Conservation (phyloP, 2,113 vertebrate species). For the Burhinus bistriatus region DNA sequence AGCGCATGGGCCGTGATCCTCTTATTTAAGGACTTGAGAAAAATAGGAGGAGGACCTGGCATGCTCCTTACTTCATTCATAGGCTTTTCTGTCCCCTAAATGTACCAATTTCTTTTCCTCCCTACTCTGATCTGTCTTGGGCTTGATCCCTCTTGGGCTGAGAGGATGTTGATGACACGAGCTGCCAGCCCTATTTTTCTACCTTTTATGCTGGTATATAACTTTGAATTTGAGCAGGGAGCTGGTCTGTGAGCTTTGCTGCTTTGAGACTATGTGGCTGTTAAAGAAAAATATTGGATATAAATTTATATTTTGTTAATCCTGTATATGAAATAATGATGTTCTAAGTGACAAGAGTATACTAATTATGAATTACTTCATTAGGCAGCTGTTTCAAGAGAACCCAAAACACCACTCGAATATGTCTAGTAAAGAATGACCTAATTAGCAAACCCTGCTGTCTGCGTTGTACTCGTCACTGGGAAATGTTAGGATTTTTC, state of each 20-base stretch:
- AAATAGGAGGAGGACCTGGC: neutral
- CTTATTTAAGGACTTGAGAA: neutral
- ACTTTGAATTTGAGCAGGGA: neutral
- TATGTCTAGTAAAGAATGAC: conserved; percentile 10
- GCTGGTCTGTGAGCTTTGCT: neutral
- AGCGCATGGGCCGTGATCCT: neutral
- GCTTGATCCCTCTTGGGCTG: neutral
- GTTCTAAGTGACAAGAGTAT: neutral
- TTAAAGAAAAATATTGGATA: neutral
- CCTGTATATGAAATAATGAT: neutral
- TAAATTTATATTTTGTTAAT: conserved; percentile 14
- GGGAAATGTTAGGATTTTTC: neutral
- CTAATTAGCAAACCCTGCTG: conserved; percentile 23
- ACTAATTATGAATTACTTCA: conserved; percentile 29
- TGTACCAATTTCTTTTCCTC: neutral
- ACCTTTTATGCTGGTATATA: neutral
- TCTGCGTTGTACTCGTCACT: neutral
- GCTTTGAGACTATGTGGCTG: neutral
- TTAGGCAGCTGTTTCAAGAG: conserved; percentile 12
- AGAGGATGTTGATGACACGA: neutral
- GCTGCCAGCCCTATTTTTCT: neutral
- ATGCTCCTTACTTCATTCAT: neutral
- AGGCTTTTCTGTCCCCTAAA: neutral
- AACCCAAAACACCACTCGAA: neutral
- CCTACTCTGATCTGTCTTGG: neutral